A percentile compares a stretch with the other conserved stretches of the same genome.
Conservation (phyloP, 2,797 vertebrate genomes). For the Pseudomugil tenellus region DNA sequence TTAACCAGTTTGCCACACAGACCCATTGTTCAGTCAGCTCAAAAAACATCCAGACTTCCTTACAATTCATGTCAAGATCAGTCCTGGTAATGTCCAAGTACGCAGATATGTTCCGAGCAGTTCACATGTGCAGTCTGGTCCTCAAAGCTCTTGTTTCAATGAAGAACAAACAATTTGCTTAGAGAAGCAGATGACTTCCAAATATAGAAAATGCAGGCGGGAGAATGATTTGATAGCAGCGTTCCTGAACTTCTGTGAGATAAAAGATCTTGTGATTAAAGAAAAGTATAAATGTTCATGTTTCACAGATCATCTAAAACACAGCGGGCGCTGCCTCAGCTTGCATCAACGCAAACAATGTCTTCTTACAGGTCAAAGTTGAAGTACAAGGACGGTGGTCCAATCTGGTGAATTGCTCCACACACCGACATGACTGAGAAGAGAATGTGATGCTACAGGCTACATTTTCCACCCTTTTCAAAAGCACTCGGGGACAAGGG, state of each 20-base stretch:
- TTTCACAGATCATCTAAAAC: slow-evolving; percentile 31
- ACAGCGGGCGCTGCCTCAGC: slow-evolving; percentile 3
- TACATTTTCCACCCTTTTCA: slow-evolving; percentile 64
- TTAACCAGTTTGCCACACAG: slow-evolving; percentile 28
- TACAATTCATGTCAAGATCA: slow-evolving; percentile 12
- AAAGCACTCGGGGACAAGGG: slow-evolving; percentile 39
- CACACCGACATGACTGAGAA: slow-evolving; percentile 39
- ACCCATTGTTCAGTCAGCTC: slow-evolving; percentile 32
- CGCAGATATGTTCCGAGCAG: slow-evolving; percentile 24
- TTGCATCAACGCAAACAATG: slow-evolving; percentile 30
- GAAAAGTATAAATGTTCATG: slow-evolving; percentile 19
- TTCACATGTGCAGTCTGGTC: slow-evolving; percentile 24
- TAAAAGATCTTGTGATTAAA: slow-evolving; percentile 29
- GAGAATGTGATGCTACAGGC: slow-evolving; percentile 71
- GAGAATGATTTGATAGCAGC: slow-evolving; percentile 51
- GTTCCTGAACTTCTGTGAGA: slow-evolving; percentile 38
- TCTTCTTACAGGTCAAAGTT: slow-evolving; percentile 46
- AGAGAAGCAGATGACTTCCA: slow-evolving; percentile 40
- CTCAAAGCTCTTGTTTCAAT: slow-evolving; percentile 40
- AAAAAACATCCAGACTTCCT: slow-evolving; percentile 25
- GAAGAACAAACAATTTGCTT: slow-evolving; percentile 44
- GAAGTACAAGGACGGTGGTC: slow-evolving; percentile 37
- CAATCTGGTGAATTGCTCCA: slow-evolving; percentile 42
- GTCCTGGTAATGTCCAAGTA: slow-evolving; percentile 36
- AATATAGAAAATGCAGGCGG: slow-evolving; percentile 43